phyloP scores from a whole-genome alignment of 2,113 vertebrate genomes.

The Corydoras maculifer region DNA sequence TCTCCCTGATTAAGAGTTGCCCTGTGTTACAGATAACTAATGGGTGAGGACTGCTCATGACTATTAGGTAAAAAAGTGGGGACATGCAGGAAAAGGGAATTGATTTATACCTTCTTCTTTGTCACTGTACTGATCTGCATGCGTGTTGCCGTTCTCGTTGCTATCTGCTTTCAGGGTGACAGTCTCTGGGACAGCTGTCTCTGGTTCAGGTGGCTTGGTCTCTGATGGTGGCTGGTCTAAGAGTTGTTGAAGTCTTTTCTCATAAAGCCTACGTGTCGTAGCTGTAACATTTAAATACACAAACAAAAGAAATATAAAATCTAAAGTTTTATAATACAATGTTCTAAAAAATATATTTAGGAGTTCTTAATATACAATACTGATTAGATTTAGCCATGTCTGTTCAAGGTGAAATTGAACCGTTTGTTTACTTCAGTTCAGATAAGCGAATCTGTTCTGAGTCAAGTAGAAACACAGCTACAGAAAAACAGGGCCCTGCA shows the following conservation, averaged over 20 bases:
- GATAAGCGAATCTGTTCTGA: no score
- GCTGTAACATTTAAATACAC: constrained; percentile 52
- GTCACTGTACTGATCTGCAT: constrained; percentile 92
- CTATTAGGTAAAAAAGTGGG: background rate
- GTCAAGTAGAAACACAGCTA: no score
- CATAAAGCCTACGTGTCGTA: constrained; percentile 84
- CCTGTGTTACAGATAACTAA: no score
- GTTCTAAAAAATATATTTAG: no score
- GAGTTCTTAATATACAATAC: no score
- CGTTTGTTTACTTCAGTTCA: no score
- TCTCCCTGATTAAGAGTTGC: no score
- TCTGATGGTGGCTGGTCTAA: constrained; percentile 73
- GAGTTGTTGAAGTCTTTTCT: constrained; percentile 85
- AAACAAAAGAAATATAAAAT: background rate
- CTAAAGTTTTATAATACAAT: no score
- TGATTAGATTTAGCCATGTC: no score
- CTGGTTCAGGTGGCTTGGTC: constrained; percentile 32
- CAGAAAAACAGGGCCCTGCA: no score
- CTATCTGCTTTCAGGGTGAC: constrained; percentile 71
- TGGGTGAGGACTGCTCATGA: no score
- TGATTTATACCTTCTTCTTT: constrained; percentile 81
- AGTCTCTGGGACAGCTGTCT: constrained; percentile 63
- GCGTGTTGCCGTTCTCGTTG: constrained; percentile 86
- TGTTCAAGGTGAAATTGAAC: no score
- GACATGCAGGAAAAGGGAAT: background rate